Evolutionary conservation across 1,140 invertebrate genomes (phyloP).

Genomic region (Cotesia vestalis): DNA sequence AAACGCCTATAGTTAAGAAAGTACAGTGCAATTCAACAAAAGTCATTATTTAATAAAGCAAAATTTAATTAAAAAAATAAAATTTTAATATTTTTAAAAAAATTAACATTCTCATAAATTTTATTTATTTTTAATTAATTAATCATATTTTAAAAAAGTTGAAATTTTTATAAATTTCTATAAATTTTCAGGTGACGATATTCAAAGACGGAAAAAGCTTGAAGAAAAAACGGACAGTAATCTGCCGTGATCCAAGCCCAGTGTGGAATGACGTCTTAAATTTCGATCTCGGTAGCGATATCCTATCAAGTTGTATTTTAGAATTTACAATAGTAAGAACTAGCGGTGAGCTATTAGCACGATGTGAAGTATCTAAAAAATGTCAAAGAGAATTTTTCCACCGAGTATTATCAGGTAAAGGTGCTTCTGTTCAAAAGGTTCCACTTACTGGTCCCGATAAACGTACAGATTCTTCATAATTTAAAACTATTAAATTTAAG

Average conservation of each 20-base stretch:
- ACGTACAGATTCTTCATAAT: slow-evolving; percentile 27
- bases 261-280: slow-evolving; percentile 89
- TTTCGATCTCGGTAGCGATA: slow-evolving; percentile 78
- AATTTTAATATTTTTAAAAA: too few species aligned
- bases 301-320: slow-evolving; percentile 64
- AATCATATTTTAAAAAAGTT: too few species aligned
- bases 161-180: background rate
- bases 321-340: slow-evolving; percentile 69
- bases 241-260: slow-evolving; percentile 83
- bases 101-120: too few species aligned
- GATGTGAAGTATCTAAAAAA: slow-evolving; percentile 63
- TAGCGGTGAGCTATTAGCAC: slow-evolving; percentile 67
- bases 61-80: too few species aligned
- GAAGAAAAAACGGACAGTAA: slow-evolving; percentile 91
- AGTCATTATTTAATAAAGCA: too few species aligned
- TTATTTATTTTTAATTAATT: too few species aligned
- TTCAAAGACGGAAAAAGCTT: slow-evolving; percentile 79
- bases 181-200: slow-evolving; percentile 68
- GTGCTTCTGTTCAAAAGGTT: slow-evolving; percentile 69
- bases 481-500: background rate
- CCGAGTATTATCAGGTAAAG: slow-evolving; percentile 68
- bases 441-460: slow-evolving; percentile 58
- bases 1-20: too few species aligned
- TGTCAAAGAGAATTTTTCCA: slow-evolving; percentile 67
- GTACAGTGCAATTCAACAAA: too few species aligned